These are phyloP conservation scores for Neoseiulus cucumeris DNA, from an alignment of 1,140 invertebrate species.

Conservation along the genomic window DNA sequence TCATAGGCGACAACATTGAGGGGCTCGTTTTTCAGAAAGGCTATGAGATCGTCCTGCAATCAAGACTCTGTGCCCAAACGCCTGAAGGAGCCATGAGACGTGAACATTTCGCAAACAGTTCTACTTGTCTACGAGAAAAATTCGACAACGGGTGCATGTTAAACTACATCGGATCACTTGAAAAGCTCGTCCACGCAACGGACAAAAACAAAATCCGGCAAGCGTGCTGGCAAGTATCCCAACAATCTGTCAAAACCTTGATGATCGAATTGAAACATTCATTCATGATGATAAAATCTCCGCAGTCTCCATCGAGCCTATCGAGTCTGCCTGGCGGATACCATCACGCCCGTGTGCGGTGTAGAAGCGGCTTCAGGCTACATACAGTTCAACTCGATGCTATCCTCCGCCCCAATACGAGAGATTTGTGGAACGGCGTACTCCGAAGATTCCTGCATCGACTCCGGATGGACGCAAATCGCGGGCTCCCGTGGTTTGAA, in stretches of 20 bases:
- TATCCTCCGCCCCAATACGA: not conserved
- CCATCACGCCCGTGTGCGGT: not conserved
- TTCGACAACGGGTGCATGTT: not conserved
- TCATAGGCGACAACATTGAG: too few species aligned
- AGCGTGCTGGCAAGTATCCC: not conserved
- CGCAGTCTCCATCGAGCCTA: not conserved
- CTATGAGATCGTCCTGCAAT: not conserved
- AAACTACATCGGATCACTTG: not conserved
- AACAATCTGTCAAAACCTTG: not conserved
- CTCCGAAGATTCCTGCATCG: not conserved
- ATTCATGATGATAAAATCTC: not conserved
- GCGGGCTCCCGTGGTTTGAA: not conserved
- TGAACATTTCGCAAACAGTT: not conserved
- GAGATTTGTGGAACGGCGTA: not conserved
- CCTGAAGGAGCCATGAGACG: not conserved
- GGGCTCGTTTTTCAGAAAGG: constrained; percentile 1
- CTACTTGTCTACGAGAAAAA: not conserved
- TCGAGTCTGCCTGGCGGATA: not conserved
- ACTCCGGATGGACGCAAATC: not conserved
- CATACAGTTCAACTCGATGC: constrained; percentile 6
- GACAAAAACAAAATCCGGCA: not conserved
- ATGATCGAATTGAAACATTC: not conserved
- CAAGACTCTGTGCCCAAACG: not conserved
- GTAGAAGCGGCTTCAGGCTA: not conserved
- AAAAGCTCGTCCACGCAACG: not conserved